Evolutionary conservation across 53 echinoderm and acorn worm genomes (phyloP).

Genomic region (Apostichopus leukothele): DNA sequence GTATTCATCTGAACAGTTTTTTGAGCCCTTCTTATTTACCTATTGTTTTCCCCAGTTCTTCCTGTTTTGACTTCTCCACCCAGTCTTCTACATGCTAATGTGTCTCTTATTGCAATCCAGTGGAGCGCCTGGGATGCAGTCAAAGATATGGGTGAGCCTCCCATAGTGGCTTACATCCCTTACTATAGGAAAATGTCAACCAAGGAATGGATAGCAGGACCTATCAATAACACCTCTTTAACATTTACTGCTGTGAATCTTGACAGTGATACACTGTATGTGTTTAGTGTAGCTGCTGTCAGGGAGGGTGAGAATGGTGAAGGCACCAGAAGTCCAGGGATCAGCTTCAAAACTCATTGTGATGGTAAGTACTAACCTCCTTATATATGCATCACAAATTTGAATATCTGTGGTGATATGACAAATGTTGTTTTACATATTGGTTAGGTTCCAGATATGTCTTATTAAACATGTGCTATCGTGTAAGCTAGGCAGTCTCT

Average conservation of each 20-base stretch:
- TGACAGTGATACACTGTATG: slow-evolving; percentile 52
- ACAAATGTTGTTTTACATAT: too few species aligned
- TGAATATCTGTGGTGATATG: too few species aligned
- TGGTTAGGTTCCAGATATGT: too few species aligned
- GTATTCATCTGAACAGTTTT: neutral
- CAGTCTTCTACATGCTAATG: neutral
- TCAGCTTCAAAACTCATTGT: neutral
- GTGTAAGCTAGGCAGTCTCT: too few species aligned
- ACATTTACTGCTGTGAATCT: slow-evolving; percentile 17
- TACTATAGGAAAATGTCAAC: slow-evolving; percentile 18
- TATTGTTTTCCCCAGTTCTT: neutral
- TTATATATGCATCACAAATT: too few species aligned
- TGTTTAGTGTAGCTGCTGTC: slow-evolving; percentile 58
- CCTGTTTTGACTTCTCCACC: neutral
- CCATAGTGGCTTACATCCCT: slow-evolving; percentile 41
- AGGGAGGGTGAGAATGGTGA: slow-evolving; percentile 61
- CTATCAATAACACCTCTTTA: neutral
- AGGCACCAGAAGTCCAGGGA: slow-evolving; percentile 52
- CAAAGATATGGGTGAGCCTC: slow-evolving; percentile 36
- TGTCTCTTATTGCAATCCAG: slow-evolving; percentile 17
- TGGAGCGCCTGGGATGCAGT: slow-evolving; percentile 49
- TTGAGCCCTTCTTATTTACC: neutral
- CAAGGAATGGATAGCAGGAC: neutral
- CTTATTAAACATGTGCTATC: too few species aligned
- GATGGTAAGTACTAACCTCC: neutral